phyloP scores from a whole-genome alignment of 2,888 invertebrate genomes.

The Lordiphosa andalusiaca region DNA sequence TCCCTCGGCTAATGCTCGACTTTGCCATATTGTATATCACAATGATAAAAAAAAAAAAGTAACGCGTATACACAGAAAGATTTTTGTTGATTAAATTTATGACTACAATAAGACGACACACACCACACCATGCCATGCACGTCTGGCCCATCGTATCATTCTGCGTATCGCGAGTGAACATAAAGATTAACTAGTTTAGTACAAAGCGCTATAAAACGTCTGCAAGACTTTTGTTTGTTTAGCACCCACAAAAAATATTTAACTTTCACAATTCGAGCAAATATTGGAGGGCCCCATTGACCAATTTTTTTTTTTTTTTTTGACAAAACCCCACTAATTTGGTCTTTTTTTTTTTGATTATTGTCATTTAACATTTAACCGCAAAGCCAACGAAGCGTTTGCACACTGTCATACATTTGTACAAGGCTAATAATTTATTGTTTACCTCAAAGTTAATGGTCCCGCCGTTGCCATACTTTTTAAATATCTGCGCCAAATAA shows the following conservation, averaged over 20 bases:
- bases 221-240: slow-evolving; percentile 21
- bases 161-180: slow-evolving; percentile 30
- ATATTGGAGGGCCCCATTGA: slow-evolving; percentile 22
- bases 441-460: slow-evolving; percentile 80
- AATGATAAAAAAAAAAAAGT: slow-evolving; percentile 14
- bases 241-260: slow-evolving; percentile 7
- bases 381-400: slow-evolving; percentile 24
- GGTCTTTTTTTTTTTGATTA: slow-evolving; percentile 4
- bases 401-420: slow-evolving; percentile 4
- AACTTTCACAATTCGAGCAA: slow-evolving; percentile 39
- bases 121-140: slow-evolving; percentile 16
- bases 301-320: too few relatives aligned
- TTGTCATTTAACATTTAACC: slow-evolving; percentile 11
- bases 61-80: slow-evolving; percentile 2
- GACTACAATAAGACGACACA: slow-evolving; percentile 47
- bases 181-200: slow-evolving; percentile 44
- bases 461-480: slow-evolving; percentile 79
- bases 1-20: slow-evolving; percentile 15
- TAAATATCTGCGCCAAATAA: slow-evolving; percentile 79
- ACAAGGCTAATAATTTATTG: slow-evolving; percentile 25
- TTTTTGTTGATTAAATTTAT: slow-evolving; percentile 68
- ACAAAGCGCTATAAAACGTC: slow-evolving; percentile 8
- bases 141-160: slow-evolving; percentile 29
- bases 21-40: slow-evolving; percentile 20
- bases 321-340: slow-evolving; percentile 44